Percentiles rank a stretch among this genome's conserved stretches.
Conservation (phyloP, 1,140 invertebrate species). For the Tenebrio molitor region DNA sequence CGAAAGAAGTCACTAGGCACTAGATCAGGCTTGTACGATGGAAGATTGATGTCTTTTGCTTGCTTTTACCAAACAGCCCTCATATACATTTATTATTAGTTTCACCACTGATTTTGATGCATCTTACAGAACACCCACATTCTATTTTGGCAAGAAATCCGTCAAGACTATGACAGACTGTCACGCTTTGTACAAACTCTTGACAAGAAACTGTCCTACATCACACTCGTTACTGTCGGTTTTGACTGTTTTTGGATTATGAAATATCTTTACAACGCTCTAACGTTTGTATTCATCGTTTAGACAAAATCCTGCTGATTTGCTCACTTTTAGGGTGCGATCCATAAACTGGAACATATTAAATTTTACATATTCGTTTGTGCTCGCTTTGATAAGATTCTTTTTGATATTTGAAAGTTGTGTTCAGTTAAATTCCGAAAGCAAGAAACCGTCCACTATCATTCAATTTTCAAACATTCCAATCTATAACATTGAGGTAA, state of each 20-base stretch:
- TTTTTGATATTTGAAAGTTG: not conserved
- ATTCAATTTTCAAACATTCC: not conserved
- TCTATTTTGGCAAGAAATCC: not conserved
- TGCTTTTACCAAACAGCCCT: too few relatives aligned
- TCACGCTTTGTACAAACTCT: not conserved
- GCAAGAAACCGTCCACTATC: not conserved
- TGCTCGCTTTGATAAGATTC: not conserved
- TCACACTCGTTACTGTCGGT: not conserved
- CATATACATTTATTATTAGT: too few relatives aligned
- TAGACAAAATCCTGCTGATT: not conserved
- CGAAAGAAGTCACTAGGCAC: too few relatives aligned
- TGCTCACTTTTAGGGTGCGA: too few relatives aligned
- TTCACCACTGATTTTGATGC: too few relatives aligned
- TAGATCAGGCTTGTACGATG: too few relatives aligned
- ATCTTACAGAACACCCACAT: not conserved
- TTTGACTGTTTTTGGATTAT: not conserved
- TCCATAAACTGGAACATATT: not conserved
- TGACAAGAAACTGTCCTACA: not conserved
- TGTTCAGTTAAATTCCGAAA: not conserved
- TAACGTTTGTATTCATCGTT: not conserved
- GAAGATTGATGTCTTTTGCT: too few relatives aligned
- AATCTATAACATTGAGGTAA: not conserved
- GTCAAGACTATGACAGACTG: not conserved
- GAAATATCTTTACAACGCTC: not conserved
- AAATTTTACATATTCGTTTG: not conserved